Base-by-base conservation (phyloP, 2,797 vertebrate species). In the Acanthurus tractus region DNA sequence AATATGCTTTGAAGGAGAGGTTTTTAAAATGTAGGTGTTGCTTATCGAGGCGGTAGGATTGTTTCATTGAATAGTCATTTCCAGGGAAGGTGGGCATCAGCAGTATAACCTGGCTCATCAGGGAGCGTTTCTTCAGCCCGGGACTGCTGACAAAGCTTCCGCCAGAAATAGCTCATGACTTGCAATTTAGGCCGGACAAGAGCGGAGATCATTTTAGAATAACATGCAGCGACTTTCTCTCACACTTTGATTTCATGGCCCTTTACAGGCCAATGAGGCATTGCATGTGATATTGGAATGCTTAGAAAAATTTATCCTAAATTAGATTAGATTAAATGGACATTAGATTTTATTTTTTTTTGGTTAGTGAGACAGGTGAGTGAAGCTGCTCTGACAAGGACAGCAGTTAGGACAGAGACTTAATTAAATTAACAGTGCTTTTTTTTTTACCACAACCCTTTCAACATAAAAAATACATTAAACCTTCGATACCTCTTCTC, bases 101-200 rank as follows among this genome's bases (percentile, higher is more conserved):
- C 89, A 87, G 79, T 83, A 90, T 88, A 84, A 87, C 88, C 84
- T 66, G 76, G 81, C 82, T 90, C 93, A 94, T 93, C 88, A 83
- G 91, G 84, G 91, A 90, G 72, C 63, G 52, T 78, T 92, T 34
- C 29, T 90, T 83, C 71, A 81, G 76, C 46, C 53, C 70, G 81
- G 82, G 79, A 85, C 79, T 90, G 94, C 95, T 94, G 94, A 95
- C 91, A 73, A 89, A 87, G 93, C 88, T 78, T 79, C 76, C 38
- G 22, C 78, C 88, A 77, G 69, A 90, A 94, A 94, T 93, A 94
- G 85, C 88, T 87, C 73, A 78, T 90, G 90, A 92, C 92, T 93
- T 92, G 86, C 88, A 89, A 83, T 90, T 91, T 79, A 75, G 81
- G 69, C 42, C 14, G 8, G 79, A 83, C 36, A 4, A 38, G 69